A percentile compares a stretch with the other conserved stretches of the same genome.
phyloP scores from a whole-genome alignment of 2,797 vertebrate genomes.

The Tokudaia muenninki region DNA sequence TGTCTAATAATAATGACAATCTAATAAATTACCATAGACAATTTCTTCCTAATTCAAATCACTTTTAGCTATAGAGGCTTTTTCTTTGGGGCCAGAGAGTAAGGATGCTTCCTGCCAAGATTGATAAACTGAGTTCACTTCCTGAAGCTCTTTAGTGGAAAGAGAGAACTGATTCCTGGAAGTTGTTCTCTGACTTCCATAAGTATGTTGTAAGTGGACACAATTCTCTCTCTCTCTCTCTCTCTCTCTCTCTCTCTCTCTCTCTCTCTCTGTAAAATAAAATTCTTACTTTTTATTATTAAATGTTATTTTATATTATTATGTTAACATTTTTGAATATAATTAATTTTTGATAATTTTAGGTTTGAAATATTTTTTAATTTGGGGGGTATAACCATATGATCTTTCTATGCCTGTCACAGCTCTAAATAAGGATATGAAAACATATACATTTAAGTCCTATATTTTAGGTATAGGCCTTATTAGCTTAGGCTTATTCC shows the following conservation, averaged over 20 bases:
- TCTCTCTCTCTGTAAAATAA: background rate
- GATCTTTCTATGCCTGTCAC: background rate
- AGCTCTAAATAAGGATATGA: background rate
- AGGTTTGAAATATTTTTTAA: background rate
- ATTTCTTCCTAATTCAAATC: background rate
- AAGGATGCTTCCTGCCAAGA: background rate
- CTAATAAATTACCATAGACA: background rate
- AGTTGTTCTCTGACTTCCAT: background rate
- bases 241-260: background rate
- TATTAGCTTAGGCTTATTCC: background rate
- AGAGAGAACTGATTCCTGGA: background rate
- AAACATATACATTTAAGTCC: background rate
- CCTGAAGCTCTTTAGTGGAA: background rate
- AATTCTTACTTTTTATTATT: background rate
- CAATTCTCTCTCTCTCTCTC: background rate
- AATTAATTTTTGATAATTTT: background rate
- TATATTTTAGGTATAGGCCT: background rate
- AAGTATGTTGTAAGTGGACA: background rate
- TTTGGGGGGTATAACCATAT: background rate
- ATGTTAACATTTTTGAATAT: background rate
- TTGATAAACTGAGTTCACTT: background rate
- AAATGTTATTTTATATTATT: conserved; percentile 32
- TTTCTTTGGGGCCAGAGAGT: background rate
- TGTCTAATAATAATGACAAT: background rate
- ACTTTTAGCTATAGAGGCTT: background rate